Base-by-base conservation (phyloP, 2,113 vertebrate species). In the Gasterosteus nipponicus region DNA sequence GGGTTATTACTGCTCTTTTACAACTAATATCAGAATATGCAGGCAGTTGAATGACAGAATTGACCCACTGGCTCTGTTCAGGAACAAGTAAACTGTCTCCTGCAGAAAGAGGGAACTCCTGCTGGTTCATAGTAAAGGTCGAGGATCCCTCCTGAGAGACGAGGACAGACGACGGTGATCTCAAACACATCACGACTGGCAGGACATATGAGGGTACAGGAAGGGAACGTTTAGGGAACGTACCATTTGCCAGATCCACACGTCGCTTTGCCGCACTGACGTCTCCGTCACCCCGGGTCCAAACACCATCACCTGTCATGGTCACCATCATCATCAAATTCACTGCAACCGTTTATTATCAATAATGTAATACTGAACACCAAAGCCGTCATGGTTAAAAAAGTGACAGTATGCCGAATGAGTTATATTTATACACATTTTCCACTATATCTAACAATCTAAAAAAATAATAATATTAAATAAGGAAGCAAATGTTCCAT, bases 211-310 rank as follows among this genome's bases (percentile, higher is more conserved):
- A 38, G 38, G 29, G 22, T 33, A 61, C n/a, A 49, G 22, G 41
- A 59, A 59, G 58, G 3, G 12, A 35, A 11, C 14, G 19, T 73
- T 42, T 12, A 19, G 15, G 14, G 18, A 42, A 73, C 93, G 0
- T 93, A 96, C 98, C 96, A 96, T 82, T 73, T 99, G 97, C 98
- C 98, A 99, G 77, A 99, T 94, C 98, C 98, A 99, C 69, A 90
- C 78, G 70, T 98, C 96, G 1, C 92, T 95, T 53, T 91, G 81
- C 47, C 66, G 90, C 19, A 73, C 86, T 1, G 56, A 84, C 29
- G 80, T 77, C 72, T 93, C 85, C 16, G 92, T 95, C 82, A 87
- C 89, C 70, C 97, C 97, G 56, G 91, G 81, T 84, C 96, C 97
- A 8, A 94, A 95, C 69, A 93, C 79, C 26, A 93, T 76, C 35